phyloP scores from a whole-genome alignment of 2,113 vertebrate genomes.

The Brevimyrus niger region DNA sequence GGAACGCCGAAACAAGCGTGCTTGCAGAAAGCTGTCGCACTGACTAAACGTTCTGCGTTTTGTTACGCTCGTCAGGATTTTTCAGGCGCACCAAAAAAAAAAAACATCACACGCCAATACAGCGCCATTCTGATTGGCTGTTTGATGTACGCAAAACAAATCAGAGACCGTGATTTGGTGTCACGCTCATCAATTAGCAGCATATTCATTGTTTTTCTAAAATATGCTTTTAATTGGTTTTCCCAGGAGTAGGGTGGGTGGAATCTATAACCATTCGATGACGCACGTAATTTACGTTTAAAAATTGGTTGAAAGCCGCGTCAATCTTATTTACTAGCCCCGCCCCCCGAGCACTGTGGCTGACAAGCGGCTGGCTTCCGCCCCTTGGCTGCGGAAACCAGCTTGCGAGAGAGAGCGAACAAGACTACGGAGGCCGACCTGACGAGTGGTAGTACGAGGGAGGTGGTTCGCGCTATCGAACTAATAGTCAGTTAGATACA shows the following conservation, averaged over 20 bases:
- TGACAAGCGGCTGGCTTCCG: conserved; percentile 32
- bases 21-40: neutral
- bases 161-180: conserved; percentile 14
- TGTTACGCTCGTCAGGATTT: conserved; percentile 26
- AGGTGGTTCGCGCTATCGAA: conserved; percentile 14
- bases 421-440: conserved; percentile 11
- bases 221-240: conserved; percentile 35
- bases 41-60: neutral
- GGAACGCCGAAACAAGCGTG: neutral
- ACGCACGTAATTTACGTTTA: neutral
- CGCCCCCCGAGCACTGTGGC: conserved; percentile 13
- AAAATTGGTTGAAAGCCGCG: conserved; percentile 20
- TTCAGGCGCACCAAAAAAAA: neutral
- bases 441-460: conserved; percentile 14
- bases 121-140: conserved; percentile 4
- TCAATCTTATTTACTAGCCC: conserved; percentile 18
- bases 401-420: conserved; percentile 13
- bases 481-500: conserved; percentile 10
- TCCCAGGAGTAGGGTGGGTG: conserved; percentile 24
- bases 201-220: conserved; percentile 17
- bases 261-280: neutral
- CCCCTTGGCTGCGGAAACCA: conserved; percentile 38
- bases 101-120: neutral
- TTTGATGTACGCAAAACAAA: neutral
- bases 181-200: conserved; percentile 17